Conservation (phyloP, 2,797 vertebrate species). For the Coregonus sp. region DNA sequence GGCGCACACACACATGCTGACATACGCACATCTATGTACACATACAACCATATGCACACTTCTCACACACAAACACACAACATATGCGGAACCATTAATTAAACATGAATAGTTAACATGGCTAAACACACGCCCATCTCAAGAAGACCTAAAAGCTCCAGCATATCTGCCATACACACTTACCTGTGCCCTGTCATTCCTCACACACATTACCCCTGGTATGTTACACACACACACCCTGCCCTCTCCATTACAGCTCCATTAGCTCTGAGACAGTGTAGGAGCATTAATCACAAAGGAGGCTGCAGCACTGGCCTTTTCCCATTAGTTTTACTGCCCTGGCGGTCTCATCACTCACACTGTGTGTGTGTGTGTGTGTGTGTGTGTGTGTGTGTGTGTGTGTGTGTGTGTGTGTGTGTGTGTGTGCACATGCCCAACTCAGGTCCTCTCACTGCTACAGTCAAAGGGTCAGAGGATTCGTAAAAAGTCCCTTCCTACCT, state of each 20-base stretch:
- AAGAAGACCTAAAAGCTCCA: background rate
- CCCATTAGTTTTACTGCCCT: constrained; percentile 40
- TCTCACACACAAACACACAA: constrained; percentile 1
- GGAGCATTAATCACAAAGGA: constrained; percentile 18
- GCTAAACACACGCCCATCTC: background rate
- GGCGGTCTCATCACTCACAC: constrained; percentile 7
- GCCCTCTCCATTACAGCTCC: constrained; percentile 1
- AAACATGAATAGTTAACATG: background rate
- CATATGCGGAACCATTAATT: background rate
- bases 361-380: background rate
- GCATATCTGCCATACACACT: too few relatives aligned
- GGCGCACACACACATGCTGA: constrained; percentile 7
- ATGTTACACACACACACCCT: background rate
- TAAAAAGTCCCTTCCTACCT: too few relatives aligned
- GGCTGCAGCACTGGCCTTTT: constrained; percentile 15
- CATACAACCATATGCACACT: constrained; percentile 10
- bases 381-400: too few relatives aligned
- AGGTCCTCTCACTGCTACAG: too few relatives aligned
- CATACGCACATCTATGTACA: constrained; percentile 1
- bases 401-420: too few relatives aligned
- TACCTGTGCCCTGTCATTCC: background rate
- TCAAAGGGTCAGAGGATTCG: too few relatives aligned
- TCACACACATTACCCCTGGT: background rate
- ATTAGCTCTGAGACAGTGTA: constrained; percentile 33
- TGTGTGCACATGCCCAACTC: too few relatives aligned